Evolutionary conservation across 2,113 vertebrate species (phyloP).

Genomic region (Sinocyclocheilus maitianheensis): DNA sequence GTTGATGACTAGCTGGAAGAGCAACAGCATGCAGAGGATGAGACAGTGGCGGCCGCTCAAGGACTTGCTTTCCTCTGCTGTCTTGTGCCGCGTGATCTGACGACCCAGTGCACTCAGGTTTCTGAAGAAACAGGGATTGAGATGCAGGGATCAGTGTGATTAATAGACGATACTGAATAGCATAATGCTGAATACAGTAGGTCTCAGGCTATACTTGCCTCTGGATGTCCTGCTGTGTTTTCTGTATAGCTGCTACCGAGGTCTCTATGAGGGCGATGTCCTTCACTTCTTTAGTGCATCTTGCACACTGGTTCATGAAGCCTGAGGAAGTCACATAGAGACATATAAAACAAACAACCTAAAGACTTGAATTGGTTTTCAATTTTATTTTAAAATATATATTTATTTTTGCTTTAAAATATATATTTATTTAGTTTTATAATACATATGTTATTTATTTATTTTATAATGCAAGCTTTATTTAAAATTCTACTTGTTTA

Average conservation of each 20-base stretch:
- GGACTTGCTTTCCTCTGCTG: conserved; percentile 71
- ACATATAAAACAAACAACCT: not conserved
- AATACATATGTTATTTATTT: too few species aligned
- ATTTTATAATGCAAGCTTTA: too few species aligned
- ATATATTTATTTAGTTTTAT: too few species aligned
- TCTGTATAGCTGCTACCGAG: conserved; percentile 83
- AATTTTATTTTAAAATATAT: too few species aligned
- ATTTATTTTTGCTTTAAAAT: too few species aligned
- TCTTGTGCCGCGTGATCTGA: conserved; percentile 74
- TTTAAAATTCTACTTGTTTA: too few species aligned
- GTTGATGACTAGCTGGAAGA: conserved; percentile 89
- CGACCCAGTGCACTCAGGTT: conserved; percentile 83
- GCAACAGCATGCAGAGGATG: conserved; percentile 85
- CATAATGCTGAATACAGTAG: too few species aligned
- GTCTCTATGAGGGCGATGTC: conserved; percentile 84
- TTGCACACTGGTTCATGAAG: conserved; percentile 79
- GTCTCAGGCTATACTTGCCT: conserved; percentile 72
- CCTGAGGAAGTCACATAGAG: conserved; percentile 64
- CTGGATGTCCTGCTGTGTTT: conserved; percentile 91
- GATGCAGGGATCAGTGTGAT: not conserved
- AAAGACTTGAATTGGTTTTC: too few species aligned
- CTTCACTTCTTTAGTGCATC: conserved; percentile 83
- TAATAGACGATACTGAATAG: not conserved
- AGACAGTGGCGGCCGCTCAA: conserved; percentile 84
- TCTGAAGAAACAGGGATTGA: conserved; percentile 65